phyloP scores from a whole-genome alignment of 2,113 vertebrate genomes.

The Macroglossus sobrinus region DNA sequence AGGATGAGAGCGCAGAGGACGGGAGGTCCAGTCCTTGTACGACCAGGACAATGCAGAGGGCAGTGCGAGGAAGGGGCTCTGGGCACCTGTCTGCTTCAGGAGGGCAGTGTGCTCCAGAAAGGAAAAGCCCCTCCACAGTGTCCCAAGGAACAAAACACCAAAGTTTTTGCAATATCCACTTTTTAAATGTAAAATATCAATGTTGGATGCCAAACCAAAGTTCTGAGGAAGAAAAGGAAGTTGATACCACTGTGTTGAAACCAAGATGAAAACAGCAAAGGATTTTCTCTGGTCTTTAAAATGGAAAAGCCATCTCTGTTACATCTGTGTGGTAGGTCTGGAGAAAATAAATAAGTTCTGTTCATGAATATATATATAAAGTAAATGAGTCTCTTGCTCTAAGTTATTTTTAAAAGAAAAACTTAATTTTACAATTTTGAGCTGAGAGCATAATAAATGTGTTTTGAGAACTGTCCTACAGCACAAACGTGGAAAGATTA shows the following conservation, averaged over 20 bases:
- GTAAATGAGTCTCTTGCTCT: not conserved
- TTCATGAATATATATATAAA: not conserved
- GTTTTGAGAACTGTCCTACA: not conserved
- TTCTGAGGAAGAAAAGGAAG: constrained; percentile 95
- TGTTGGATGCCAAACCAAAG: constrained; percentile 91
- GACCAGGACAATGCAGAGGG: constrained; percentile 89
- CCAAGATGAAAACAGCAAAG: not conserved
- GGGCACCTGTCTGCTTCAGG: constrained; percentile 85
- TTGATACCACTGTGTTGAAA: constrained; percentile 65
- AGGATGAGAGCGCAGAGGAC: accelerated
- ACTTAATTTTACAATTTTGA: not conserved
- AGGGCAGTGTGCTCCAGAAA: constrained; percentile 88
- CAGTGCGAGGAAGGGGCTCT: constrained; percentile 86
- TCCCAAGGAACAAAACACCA: constrained; percentile 89
- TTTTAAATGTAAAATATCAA: constrained; percentile 92
- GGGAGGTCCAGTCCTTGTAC: constrained; percentile 86
- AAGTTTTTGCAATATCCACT: constrained; percentile 84
- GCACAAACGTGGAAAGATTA: not conserved
- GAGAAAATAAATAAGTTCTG: not conserved
- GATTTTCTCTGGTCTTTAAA: not conserved
- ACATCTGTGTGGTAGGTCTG: not conserved
- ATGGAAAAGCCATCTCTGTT: not conserved
- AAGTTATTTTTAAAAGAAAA: constrained; percentile 30
- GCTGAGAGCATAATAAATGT: not conserved
- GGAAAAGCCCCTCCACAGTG: constrained; percentile 89